Percentiles rank a stretch among this genome's conserved stretches.
Conservation (phyloP, 2,888 invertebrate species). For the Agrilus mali region DNA sequence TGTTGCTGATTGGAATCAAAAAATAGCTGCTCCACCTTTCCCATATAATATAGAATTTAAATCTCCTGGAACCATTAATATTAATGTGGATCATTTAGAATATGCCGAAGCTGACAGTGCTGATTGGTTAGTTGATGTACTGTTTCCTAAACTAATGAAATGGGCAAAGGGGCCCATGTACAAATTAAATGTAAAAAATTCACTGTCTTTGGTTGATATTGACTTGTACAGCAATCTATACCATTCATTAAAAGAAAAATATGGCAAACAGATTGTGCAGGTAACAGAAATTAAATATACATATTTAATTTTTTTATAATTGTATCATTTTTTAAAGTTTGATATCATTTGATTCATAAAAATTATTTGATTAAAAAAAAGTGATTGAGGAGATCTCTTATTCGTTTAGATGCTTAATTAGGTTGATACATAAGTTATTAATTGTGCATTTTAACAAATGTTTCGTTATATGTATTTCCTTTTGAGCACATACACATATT, state of each 20-base stretch:
- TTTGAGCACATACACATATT: too few species aligned
- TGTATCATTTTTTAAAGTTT: too few species aligned
- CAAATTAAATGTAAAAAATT: conserved; percentile 31
- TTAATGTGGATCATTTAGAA: conserved; percentile 30
- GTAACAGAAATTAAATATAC: conserved; percentile 35
- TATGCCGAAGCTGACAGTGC: conserved; percentile 31
- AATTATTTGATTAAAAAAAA: too few species aligned
- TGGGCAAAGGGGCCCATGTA: conserved; percentile 42
- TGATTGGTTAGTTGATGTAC: conserved; percentile 42
- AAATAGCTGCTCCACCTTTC: conserved; percentile 38
- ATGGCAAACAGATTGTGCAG: conserved; percentile 61
- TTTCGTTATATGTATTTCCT: too few species aligned
- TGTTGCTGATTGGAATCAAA: conserved; percentile 29
- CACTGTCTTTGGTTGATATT: conserved; percentile 51
- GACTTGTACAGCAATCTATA: conserved; percentile 63
- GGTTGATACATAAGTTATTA: too few species aligned
- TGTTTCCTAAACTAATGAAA: conserved; percentile 48
- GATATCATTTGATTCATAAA: too few species aligned
- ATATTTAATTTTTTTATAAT: too few species aligned
- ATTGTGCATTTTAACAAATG: too few species aligned
- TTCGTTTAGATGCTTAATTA: too few species aligned
- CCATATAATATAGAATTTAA: conserved; percentile 32
- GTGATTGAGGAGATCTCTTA: too few species aligned
- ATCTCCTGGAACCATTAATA: conserved; percentile 24
- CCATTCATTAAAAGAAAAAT: conserved; percentile 60